Evolutionary conservation across 2,113 vertebrate genomes (phyloP).

Genomic region (Nesoenas mayeri): DNA sequence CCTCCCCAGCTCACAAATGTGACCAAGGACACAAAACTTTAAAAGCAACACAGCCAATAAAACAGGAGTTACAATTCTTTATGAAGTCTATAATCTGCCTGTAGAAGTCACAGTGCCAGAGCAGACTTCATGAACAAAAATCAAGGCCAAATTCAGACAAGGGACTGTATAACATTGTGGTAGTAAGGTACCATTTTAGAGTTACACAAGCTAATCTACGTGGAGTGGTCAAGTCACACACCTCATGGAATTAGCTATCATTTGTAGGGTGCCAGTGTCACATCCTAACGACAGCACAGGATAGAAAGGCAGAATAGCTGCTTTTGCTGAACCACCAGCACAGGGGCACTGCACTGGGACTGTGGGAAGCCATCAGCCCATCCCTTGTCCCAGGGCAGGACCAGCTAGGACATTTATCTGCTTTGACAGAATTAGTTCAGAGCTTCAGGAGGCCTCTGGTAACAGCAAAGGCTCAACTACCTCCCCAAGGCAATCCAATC

Average conservation of each 20-base stretch:
- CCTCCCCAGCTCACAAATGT: background rate
- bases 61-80: background rate
- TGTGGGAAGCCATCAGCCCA: background rate
- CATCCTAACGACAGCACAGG: background rate
- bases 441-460: background rate
- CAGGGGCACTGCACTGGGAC: rapidly evolving
- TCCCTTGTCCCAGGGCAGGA: background rate
- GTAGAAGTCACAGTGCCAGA: background rate
- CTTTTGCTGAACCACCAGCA: background rate
- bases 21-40: background rate
- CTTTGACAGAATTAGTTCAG: background rate
- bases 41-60: background rate
- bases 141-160: background rate
- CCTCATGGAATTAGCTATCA: background rate
- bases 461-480: rapidly evolving
- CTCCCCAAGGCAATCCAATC: background rate
- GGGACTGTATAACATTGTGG: background rate
- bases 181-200: background rate
- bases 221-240: background rate
- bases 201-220: background rate
- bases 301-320: background rate
- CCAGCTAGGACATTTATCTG: background rate
- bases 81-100: background rate
- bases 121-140: background rate
- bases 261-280: too few species aligned